phyloP scores from a whole-genome alignment of 92 coral and sea anemone species.

The Anthopleura xanthogrammica region DNA sequence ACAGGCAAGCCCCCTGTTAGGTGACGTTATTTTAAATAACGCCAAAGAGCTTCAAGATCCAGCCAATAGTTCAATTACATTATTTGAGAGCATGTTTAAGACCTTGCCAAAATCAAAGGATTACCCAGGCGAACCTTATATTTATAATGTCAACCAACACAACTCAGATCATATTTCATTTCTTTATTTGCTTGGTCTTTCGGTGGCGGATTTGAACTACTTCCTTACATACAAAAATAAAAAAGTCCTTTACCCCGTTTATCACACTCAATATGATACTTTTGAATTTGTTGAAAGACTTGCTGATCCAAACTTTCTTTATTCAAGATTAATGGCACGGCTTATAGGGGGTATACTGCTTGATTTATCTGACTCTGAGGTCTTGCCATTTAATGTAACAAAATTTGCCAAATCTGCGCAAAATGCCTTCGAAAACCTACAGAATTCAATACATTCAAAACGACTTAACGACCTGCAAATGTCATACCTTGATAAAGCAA shows the following conservation, averaged over 20 bases:
- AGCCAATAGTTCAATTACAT: conserved; percentile 20
- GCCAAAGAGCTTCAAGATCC: conserved; percentile 44
- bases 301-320: conserved; percentile 74
- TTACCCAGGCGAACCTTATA: conserved; percentile 50
- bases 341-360: conserved; percentile 69
- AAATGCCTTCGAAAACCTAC: conserved; percentile 24
- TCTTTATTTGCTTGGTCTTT: conserved; percentile 54
- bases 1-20: conserved; percentile 44
- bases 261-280: conserved; percentile 85
- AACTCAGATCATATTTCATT: conserved; percentile 76
- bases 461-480: background rate
- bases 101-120: conserved; percentile 28
- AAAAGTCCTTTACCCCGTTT: conserved; percentile 63
- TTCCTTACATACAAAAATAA: conserved; percentile 45
- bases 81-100: conserved; percentile 51
- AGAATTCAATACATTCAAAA: too few relatives aligned
- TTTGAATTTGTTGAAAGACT: conserved; percentile 71
- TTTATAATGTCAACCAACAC: conserved; percentile 22
- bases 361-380: conserved; percentile 59
- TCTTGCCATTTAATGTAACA: conserved; percentile 69
- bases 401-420: conserved; percentile 46
- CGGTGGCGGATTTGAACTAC: conserved; percentile 84
- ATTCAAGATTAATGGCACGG: conserved; percentile 73
- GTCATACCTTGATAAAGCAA: conserved; percentile 25
- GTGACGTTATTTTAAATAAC: conserved; percentile 47